Evolutionary conservation across 2,888 invertebrate genomes (phyloP).

Genomic region (Lissocephala sabroskyi): DNA sequence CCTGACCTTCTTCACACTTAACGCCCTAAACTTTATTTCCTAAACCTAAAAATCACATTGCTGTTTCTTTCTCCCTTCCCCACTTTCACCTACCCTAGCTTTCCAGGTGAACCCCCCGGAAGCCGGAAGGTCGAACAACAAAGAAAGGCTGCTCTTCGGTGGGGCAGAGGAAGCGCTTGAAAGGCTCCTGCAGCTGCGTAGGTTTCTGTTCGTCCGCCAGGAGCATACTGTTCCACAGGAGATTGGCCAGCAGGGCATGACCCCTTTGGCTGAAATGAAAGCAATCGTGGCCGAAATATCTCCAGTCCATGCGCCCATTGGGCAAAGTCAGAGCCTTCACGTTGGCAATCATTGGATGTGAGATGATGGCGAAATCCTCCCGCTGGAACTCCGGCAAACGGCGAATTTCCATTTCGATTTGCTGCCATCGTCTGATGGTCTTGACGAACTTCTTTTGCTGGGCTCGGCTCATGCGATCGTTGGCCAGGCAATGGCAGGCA

Average conservation of each 20-base stretch:
- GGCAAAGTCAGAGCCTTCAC: slow-evolving; percentile 61
- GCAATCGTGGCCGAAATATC: slow-evolving; percentile 75
- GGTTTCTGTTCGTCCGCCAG: slow-evolving; percentile 73
- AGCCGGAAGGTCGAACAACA: slow-evolving; percentile 44
- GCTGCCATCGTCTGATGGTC: slow-evolving; percentile 71
- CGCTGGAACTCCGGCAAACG: slow-evolving; percentile 65
- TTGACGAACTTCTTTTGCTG: slow-evolving; percentile 23
- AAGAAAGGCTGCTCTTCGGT: slow-evolving; percentile 63
- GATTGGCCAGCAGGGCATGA: slow-evolving; percentile 74
- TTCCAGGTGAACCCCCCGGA: not conserved
- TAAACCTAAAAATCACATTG: slow-evolving; percentile 2
- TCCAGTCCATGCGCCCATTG: slow-evolving; percentile 73
- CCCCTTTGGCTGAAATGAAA: slow-evolving; percentile 77
- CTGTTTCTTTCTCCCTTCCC: too few species aligned
- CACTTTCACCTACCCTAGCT: not conserved
- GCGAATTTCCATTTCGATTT: slow-evolving; percentile 74
- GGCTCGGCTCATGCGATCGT: slow-evolving; percentile 28
- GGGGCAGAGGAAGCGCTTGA: slow-evolving; percentile 62
- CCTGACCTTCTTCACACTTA: too few species aligned
- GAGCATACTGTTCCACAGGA: slow-evolving; percentile 75
- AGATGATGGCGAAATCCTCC: slow-evolving; percentile 75
- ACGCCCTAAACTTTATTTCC: not conserved
- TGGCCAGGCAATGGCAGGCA: slow-evolving; percentile 61
- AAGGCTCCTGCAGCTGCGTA: slow-evolving; percentile 12
- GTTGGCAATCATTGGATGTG: slow-evolving; percentile 71